A percentile compares a stretch with the other conserved stretches of the same genome.
Evolutionary conservation across 2,888 invertebrate genomes (phyloP).

Genomic region (Xanthia togata): DNA sequence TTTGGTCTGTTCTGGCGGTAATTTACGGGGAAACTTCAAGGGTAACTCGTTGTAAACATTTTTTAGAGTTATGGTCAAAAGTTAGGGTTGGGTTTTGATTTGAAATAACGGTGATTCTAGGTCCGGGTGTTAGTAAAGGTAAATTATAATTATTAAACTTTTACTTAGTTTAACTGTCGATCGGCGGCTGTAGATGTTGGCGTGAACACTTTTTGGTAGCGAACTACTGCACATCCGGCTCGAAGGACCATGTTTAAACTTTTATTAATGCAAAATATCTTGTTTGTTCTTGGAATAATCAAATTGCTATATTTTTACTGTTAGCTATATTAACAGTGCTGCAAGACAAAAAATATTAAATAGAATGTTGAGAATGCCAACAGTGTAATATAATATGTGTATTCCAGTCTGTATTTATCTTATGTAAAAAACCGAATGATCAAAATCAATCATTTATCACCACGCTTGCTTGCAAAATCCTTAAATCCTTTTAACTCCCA

Average conservation of each 20-base stretch:
- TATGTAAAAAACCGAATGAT: slow-evolving; percentile 8
- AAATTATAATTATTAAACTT: too few species aligned
- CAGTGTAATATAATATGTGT: not conserved
- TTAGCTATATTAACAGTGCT: too few species aligned
- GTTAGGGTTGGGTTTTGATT: slow-evolving; percentile 24
- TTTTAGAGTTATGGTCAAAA: slow-evolving; percentile 46
- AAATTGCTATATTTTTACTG: too few species aligned
- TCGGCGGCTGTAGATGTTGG: too few species aligned
- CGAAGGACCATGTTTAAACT: too few species aligned
- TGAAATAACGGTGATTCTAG: not conserved
- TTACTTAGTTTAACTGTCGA: too few species aligned
- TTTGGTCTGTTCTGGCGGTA: slow-evolving; percentile 61
- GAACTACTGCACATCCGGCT: too few species aligned
- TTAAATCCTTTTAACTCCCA: slow-evolving; percentile 22
- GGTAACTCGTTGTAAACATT: slow-evolving; percentile 55
- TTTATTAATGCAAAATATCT: too few species aligned
- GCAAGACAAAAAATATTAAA: too few species aligned
- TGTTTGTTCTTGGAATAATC: too few species aligned
- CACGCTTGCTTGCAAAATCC: slow-evolving; percentile 21
- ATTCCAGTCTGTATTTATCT: not conserved
- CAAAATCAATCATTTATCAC: slow-evolving; percentile 38
- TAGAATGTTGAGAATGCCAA: too few species aligned
- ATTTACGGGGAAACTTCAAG: slow-evolving; percentile 73
- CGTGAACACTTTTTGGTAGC: too few species aligned
- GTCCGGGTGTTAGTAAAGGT: not conserved